These are phyloP conservation scores for Corvus moneduloides DNA, from an alignment of 2,113 vertebrate species.

Conservation along the genomic window DNA sequence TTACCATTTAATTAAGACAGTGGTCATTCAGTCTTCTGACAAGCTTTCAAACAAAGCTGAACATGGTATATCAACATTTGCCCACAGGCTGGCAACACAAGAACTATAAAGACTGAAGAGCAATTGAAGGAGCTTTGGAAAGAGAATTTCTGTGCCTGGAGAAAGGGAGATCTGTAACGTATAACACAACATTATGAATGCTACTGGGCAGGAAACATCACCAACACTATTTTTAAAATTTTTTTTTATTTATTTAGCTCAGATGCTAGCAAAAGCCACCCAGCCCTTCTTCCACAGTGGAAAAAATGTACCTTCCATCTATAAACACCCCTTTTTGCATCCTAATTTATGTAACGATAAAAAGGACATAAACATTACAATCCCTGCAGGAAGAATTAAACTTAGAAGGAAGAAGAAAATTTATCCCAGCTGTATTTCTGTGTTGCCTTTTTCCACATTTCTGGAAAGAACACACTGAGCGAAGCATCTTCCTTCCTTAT, in stretches of 20 bases:
- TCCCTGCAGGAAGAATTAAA: neutral
- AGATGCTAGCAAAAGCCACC: neutral
- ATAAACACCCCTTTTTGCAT: neutral
- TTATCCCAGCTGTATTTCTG: neutral
- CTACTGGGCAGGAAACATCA: neutral
- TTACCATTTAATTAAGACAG: neutral
- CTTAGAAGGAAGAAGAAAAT: neutral
- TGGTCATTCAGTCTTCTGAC: neutral
- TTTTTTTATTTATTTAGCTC: neutral
- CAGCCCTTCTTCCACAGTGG: neutral
- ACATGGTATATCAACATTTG: neutral
- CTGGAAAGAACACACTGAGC: neutral
- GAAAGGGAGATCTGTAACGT: neutral
- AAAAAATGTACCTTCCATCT: neutral
- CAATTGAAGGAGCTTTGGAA: neutral
- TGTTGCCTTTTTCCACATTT: neutral
- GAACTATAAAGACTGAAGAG: neutral
- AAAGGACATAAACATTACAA: neutral
- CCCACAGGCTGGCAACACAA: neutral
- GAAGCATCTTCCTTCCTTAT: neutral
- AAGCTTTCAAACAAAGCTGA: neutral
- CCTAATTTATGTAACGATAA: neutral
- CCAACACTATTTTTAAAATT: rapidly evolving
- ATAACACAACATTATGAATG: neutral
- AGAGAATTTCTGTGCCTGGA: neutral